Percentiles rank a stretch among this genome's conserved stretches.
phyloP scores from a whole-genome alignment of 2,797 vertebrate genomes.

The Vultur gryphus region DNA sequence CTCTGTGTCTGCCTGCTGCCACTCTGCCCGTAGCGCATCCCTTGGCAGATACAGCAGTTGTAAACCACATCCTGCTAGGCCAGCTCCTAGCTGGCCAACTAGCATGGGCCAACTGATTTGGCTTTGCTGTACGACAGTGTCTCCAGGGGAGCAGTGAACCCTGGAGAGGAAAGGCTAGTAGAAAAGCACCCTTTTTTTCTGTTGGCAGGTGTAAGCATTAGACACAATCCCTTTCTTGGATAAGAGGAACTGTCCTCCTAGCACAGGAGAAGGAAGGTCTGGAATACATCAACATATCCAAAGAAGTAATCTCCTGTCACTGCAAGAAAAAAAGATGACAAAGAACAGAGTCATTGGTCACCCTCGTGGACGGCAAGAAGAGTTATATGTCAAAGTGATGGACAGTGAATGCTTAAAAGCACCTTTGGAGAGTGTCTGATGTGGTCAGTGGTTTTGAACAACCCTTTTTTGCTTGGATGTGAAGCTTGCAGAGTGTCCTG shows the following conservation, averaged over 20 bases:
- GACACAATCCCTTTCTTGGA: not conserved
- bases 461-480: not conserved
- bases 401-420: not conserved
- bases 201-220: not conserved
- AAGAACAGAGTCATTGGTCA: not conserved
- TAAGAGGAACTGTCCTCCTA: not conserved
- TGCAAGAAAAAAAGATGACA: not conserved
- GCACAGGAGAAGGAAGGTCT: not conserved
- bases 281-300: not conserved
- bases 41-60: not conserved
- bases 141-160: not conserved
- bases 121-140: not conserved
- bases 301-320: not conserved
- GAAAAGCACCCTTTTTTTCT: not conserved
- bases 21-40: accelerated
- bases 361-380: not conserved
- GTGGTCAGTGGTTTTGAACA: not conserved
- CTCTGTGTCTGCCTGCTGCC: not conserved
- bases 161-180: not conserved
- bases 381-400: not conserved
- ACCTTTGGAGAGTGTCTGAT: not conserved
- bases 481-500: not conserved
- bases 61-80: not conserved
- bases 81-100: not conserved
- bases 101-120: no score